Conservation (phyloP, 1,140 invertebrate species). For the Patella vulgata region DNA sequence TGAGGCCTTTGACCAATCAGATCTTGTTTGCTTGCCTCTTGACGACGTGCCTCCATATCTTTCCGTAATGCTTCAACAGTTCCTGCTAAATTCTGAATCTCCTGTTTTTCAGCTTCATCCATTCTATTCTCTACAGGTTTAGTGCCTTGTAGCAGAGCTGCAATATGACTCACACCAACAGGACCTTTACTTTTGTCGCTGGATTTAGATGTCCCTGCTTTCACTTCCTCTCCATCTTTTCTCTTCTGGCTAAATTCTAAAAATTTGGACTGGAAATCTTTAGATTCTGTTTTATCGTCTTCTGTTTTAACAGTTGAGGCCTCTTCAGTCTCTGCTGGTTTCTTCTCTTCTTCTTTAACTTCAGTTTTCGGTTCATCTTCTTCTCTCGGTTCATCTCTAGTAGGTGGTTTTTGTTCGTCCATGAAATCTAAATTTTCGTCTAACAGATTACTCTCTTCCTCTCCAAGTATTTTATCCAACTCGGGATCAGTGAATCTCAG, state of each 20-base stretch:
- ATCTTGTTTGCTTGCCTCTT: not conserved
- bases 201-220: slow-evolving; percentile 2
- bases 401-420: slow-evolving; percentile 44
- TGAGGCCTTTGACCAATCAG: slow-evolving; percentile 38
- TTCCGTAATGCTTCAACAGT: no score
- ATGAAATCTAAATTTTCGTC: slow-evolving; percentile 66
- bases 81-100: slow-evolving; percentile 22
- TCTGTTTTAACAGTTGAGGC: slow-evolving; percentile 13
- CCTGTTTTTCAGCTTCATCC: slow-evolving; percentile 20
- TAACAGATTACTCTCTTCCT: slow-evolving; percentile 66
- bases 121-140: slow-evolving; percentile 31
- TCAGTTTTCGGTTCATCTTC: slow-evolving; percentile 60
- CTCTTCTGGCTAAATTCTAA: slow-evolving; percentile 67
- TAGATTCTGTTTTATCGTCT: slow-evolving; percentile 25
- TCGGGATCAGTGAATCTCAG: slow-evolving; percentile 93
- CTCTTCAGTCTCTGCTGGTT: slow-evolving; percentile 14
- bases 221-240: slow-evolving; percentile 21
- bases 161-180: slow-evolving; percentile 47
- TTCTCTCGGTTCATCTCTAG: slow-evolving; percentile 17
- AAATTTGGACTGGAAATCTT: slow-evolving; percentile 66
- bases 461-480: slow-evolving; percentile 74
- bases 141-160: slow-evolving; percentile 46
- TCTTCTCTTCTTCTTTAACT: slow-evolving; percentile 52
- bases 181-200: slow-evolving; percentile 13
- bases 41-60: no score